Percentiles rank a stretch among this genome's conserved stretches.
Evolutionary conservation across 2,888 invertebrate genomes (phyloP).

Genomic region (Lasioglossum vierecki): DNA sequence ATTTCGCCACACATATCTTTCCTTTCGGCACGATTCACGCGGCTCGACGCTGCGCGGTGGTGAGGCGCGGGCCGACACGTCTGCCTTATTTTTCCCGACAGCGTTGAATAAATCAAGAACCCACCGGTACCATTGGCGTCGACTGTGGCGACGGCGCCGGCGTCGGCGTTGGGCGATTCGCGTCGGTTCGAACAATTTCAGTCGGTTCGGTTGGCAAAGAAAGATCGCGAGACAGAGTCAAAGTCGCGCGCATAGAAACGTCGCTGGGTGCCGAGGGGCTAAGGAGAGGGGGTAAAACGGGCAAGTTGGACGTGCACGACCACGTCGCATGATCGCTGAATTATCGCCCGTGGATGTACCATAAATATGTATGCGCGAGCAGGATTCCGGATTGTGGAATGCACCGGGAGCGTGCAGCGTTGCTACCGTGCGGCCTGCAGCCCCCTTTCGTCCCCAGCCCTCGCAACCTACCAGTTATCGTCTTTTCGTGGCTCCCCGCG

Average conservation of each 20-base stretch:
- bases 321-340: slow-evolving; percentile 80
- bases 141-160: slow-evolving; percentile 17
- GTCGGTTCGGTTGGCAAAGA: slow-evolving; percentile 32
- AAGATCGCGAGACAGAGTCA: slow-evolving; percentile 43
- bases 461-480: slow-evolving; percentile 12
- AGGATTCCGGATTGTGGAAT: slow-evolving; percentile 79
- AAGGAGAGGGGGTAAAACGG: slow-evolving; percentile 51
- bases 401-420: slow-evolving; percentile 70
- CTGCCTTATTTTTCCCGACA: slow-evolving; percentile 54
- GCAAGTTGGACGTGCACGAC: slow-evolving; percentile 70
- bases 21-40: slow-evolving; percentile 41
- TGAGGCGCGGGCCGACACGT: slow-evolving; percentile 40
- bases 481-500: neutral
- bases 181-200: slow-evolving; percentile 40
- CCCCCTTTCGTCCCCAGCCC: slow-evolving; percentile 15
- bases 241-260: slow-evolving; percentile 30
- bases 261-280: neutral
- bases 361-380: slow-evolving; percentile 80
- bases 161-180: slow-evolving; percentile 39
- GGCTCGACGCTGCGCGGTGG: slow-evolving; percentile 9
- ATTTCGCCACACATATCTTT: slow-evolving; percentile 11
- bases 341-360: slow-evolving; percentile 78
- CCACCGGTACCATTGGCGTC: neutral
- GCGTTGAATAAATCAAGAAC: slow-evolving; percentile 54
- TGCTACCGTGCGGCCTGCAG: slow-evolving; percentile 49